Percentiles rank a stretch among this genome's conserved stretches.
These are phyloP conservation scores for Oxystoma pomonae DNA, from an alignment of 2,888 invertebrate species.

Conservation along the genomic window DNA sequence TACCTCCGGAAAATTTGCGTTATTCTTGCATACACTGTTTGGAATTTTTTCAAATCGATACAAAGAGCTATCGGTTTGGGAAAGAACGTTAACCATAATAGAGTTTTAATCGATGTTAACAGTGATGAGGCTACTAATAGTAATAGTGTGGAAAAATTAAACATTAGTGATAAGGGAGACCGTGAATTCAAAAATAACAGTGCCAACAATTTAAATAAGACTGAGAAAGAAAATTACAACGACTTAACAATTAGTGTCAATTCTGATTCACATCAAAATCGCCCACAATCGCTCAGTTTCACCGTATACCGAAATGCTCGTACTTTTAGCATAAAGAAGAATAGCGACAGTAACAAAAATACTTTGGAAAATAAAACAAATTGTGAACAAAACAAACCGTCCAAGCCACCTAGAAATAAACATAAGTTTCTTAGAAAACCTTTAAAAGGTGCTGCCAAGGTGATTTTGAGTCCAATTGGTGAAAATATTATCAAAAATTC, in stretches of 20 bases:
- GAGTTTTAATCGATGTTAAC: neutral
- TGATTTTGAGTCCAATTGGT: neutral
- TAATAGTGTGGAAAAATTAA: neutral
- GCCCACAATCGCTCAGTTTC: neutral
- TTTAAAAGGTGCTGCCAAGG: neutral
- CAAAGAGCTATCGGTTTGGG: neutral
- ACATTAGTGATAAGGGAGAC: neutral
- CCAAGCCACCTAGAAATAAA: neutral
- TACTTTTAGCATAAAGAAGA: neutral
- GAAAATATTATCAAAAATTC: neutral
- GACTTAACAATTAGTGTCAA: neutral
- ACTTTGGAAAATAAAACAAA: neutral
- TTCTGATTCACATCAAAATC: too few species aligned
- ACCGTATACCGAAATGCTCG: neutral
- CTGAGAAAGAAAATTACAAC: neutral
- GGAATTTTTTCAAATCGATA: constrained; percentile 9
- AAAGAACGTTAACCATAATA: neutral
- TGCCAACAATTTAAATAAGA: neutral
- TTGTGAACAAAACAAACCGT: neutral
- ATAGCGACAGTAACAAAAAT: neutral
- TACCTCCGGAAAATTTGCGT: constrained; percentile 9
- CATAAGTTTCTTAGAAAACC: neutral
- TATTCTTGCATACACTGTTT: constrained; percentile 18
- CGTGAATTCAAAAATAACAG: neutral
- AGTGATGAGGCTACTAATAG: neutral